phyloP scores from a whole-genome alignment of 2,113 vertebrate genomes.

The Percina caprodes region DNA sequence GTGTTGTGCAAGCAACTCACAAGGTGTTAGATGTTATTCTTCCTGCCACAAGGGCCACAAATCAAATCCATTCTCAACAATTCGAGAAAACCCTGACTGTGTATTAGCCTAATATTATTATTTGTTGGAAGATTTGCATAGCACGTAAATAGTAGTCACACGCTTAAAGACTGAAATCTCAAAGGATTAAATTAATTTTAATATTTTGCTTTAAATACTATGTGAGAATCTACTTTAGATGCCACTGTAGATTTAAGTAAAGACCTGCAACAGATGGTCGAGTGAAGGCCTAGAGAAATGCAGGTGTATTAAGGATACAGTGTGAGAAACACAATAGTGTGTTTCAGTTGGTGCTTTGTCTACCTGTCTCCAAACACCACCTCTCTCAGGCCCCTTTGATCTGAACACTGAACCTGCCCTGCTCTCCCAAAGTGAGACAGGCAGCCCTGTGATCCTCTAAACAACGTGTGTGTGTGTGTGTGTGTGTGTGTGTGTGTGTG shows the following conservation, averaged over 20 bases:
- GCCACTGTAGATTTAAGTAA: conserved; percentile 3
- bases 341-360: conserved; percentile 70
- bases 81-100: background rate
- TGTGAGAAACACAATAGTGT: conserved; percentile 42
- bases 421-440: conserved; percentile 82
- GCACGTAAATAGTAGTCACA: background rate
- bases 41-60: background rate
- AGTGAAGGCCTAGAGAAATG: conserved; percentile 43
- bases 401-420: conserved; percentile 80
- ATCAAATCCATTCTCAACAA: background rate
- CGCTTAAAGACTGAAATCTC: background rate
- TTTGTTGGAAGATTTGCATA: background rate
- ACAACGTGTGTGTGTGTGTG: conserved; percentile 69
- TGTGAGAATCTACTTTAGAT: background rate
- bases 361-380: conserved; percentile 75
- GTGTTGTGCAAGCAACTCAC: background rate
- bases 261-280: conserved; percentile 70
- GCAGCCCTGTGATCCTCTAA: conserved; percentile 82
- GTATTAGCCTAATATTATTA: background rate
- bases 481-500: conserved; percentile 51
- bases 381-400: conserved; percentile 83
- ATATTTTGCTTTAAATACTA: background rate
- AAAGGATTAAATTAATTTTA: background rate
- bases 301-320: conserved; percentile 49
- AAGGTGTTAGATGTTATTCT: background rate